These are phyloP conservation scores for Drosophila melanica DNA, from an alignment of 1,140 invertebrate species.

Conservation along the genomic window DNA sequence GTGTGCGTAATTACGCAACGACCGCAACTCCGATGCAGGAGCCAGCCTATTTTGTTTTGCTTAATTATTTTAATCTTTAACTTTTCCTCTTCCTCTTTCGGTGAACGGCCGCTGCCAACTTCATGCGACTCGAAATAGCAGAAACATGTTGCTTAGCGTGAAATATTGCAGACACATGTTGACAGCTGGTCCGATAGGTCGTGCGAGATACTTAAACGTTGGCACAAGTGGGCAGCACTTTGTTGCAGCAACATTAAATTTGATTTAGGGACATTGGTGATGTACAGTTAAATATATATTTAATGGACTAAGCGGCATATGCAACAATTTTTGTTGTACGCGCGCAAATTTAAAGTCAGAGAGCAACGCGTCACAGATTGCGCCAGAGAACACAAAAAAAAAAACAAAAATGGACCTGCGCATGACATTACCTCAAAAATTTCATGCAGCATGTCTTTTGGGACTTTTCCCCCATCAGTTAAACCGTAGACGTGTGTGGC, in stretches of 20 bases:
- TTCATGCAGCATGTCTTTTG: slow-evolving; percentile 5
- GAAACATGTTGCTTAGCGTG: background rate
- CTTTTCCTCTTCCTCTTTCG: slow-evolving; percentile 32
- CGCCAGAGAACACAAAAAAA: background rate
- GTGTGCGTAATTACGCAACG: slow-evolving; percentile 64
- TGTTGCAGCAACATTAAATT: background rate
- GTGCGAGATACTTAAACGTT: background rate
- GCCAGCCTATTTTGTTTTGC: slow-evolving; percentile 41
- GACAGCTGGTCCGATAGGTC: background rate
- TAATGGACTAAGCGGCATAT: no score
- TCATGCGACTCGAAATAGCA: slow-evolving; percentile 7
- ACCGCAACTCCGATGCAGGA: slow-evolving; percentile 67
- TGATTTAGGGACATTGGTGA: no score
- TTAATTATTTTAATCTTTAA: slow-evolving; percentile 42
- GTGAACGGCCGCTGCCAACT: slow-evolving; percentile 37
- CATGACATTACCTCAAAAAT: slow-evolving; percentile 18
- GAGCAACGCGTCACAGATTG: slow-evolving; percentile 12
- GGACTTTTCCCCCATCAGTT: slow-evolving; percentile 42
- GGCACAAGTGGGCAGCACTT: background rate
- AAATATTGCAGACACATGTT: slow-evolving; percentile 10
- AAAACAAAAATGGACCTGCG: background rate
- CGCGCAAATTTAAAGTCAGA: background rate
- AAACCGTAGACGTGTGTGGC: slow-evolving; percentile 50
- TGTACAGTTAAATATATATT: no score
- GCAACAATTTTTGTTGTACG: no score